Evolutionary conservation across 2,888 invertebrate species (phyloP).

Genomic region (Caradrina clavipalpis): DNA sequence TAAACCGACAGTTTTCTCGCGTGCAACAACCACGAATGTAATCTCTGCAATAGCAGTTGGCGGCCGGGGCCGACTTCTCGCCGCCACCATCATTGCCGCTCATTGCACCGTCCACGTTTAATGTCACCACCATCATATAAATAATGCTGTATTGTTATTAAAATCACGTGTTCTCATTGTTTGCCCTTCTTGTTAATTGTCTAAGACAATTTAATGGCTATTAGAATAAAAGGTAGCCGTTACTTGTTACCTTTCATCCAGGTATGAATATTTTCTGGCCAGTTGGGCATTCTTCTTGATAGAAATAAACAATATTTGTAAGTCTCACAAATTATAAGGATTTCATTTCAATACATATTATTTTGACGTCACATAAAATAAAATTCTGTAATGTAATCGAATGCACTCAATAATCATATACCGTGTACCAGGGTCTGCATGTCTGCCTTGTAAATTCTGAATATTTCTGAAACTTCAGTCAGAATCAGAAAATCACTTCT

Average conservation of each 20-base stretch:
- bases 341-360: neutral
- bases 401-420: too few relatives aligned
- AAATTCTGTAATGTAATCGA: too few relatives aligned
- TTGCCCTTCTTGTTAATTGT: conserved; percentile 8
- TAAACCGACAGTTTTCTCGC: conserved; percentile 89
- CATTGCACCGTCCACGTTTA: conserved; percentile 70
- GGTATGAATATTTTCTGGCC: neutral
- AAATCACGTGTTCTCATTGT: conserved; percentile 46
- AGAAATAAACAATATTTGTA: conserved; percentile 4
- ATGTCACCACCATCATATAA: conserved; percentile 70
- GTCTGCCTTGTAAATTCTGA: too few relatives aligned
- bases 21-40: conserved; percentile 87
- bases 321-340: neutral
- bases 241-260: conserved; percentile 32
- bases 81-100: conserved; percentile 75
- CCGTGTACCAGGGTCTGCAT: too few relatives aligned
- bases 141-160: neutral
- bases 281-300: conserved; percentile 9
- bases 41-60: conserved; percentile 85
- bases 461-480: too few relatives aligned
- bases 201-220: neutral
- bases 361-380: neutral
- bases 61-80: conserved; percentile 70
- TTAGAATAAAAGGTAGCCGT: conserved; percentile 11
- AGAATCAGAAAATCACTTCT: too few relatives aligned